Base-by-base conservation (phyloP, 2,888 invertebrate species). In the Eumacrocentrus americanus region DNA sequence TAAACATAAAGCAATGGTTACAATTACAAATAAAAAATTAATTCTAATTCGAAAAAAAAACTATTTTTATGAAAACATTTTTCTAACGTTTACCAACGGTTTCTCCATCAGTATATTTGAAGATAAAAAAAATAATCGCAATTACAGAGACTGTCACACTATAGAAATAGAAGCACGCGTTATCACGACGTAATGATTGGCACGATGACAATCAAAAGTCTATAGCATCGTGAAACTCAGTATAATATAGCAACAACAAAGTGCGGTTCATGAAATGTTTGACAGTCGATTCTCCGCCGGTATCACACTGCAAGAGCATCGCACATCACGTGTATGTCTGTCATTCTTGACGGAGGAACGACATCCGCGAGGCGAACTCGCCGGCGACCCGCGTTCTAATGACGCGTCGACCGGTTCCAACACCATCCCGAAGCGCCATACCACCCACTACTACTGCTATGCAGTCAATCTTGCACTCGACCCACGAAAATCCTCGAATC, bases 341-440 rank as follows among this genome's bases (percentile, higher is more conserved):
- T 20, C 22, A 11, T 16, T 34, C 7, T 18, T 44, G 11, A 61
- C 60, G 54, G 48, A 67, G 60, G 54, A 34, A 60, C 55, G 55
- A 62, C 48, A 58, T 64, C 55, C 68, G 64, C 77, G 78, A 77
- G 70, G 72, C 65, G 72, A 62, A 68, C 76, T 67, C 73, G 67
- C 63, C 75, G 76, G 67, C 65, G 76, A 72, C 75, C 70, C 76
- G 74, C 73, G 75, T 71, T 76, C 70, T 72, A 77, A 73, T 79
- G 78, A 71, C 64, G 69, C 61, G 51, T 59, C 57, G 59, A 48
- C 66, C 67, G 67, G 66, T 54, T 61, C 70, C 64, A 70, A 67
- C 67, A 60, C 59, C 62, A 55, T 61, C 62, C 55, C 59, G 38
- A 37, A 58, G 55, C 35, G 56, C 38, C 51, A 35, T 44, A 16